Conservation (phyloP, 2,113 vertebrate species). For the Carassius carassius region DNA sequence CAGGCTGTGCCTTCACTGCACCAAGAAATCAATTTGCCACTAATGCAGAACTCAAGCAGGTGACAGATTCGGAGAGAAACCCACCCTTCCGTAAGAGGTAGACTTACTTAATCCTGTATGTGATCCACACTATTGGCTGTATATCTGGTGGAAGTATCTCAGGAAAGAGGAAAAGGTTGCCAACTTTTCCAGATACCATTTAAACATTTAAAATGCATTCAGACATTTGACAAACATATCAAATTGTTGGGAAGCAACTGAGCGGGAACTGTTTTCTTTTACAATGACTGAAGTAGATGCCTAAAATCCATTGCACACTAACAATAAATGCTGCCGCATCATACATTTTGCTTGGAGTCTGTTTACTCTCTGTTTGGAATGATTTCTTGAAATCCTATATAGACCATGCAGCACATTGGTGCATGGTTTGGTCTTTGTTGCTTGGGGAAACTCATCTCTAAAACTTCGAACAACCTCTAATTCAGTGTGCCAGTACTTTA, state of each 20-base stretch:
- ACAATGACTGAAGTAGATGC: conserved; percentile 20
- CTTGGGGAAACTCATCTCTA: conserved; percentile 18
- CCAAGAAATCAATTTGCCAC: conserved; percentile 48
- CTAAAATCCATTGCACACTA: conserved; percentile 13
- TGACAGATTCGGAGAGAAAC: conserved; percentile 31
- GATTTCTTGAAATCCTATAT: not conserved
- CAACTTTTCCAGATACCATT: conserved; percentile 27
- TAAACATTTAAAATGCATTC: conserved; percentile 32
- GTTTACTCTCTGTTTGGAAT: not conserved
- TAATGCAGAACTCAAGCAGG: conserved; percentile 4
- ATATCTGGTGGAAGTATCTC: conserved; percentile 29
- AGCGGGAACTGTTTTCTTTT: not conserved
- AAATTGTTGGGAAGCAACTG: conserved; percentile 29
- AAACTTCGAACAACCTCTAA: not conserved
- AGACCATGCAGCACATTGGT: not conserved
- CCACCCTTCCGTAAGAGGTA: conserved; percentile 16
- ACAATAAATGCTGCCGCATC: conserved; percentile 6
- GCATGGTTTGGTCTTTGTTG: not conserved
- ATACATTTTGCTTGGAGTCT: not conserved
- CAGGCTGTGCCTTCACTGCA: conserved; percentile 32
- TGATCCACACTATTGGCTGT: conserved; percentile 5
- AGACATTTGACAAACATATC: conserved; percentile 41
- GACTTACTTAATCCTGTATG: conserved; percentile 14
- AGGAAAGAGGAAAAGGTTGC: conserved; percentile 32
- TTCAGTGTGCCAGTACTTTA: not conserved